A percentile compares a stretch with the other conserved stretches of the same genome.
These are phyloP conservation scores for Antigone vipio DNA, from an alignment of 2,113 vertebrate genomes.

Conservation along the genomic window DNA sequence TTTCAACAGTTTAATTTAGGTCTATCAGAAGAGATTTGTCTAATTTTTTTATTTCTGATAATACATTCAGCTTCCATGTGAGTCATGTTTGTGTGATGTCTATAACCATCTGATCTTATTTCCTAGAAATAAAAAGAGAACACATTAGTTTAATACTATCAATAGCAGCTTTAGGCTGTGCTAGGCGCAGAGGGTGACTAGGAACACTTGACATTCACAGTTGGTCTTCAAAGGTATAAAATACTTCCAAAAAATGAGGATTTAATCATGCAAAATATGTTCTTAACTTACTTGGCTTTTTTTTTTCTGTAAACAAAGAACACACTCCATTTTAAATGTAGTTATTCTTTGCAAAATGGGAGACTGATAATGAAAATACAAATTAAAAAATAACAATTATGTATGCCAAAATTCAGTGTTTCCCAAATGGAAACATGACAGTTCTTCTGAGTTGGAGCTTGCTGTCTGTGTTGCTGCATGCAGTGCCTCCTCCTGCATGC, in stretches of 20 bases:
- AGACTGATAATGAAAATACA: not conserved
- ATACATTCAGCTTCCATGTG: not conserved
- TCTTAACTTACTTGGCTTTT: not conserved
- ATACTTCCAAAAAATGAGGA: not conserved
- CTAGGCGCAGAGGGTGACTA: not conserved
- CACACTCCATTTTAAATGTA: not conserved
- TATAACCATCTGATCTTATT: slow-evolving; percentile 11
- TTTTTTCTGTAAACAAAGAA: not conserved
- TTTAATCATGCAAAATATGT: not conserved
- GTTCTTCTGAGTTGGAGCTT: not conserved
- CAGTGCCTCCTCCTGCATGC: not conserved
- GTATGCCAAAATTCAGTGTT: not conserved
- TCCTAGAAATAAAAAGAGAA: not conserved
- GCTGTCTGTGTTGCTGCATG: not conserved
- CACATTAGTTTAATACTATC: not conserved
- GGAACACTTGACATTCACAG: not conserved
- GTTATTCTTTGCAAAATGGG: not conserved
- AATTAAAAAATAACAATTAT: not conserved
- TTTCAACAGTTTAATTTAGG: not conserved
- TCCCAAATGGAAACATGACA: not conserved
- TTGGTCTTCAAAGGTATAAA: slow-evolving; percentile 1
- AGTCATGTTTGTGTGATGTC: not conserved
- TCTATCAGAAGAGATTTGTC: not conserved
- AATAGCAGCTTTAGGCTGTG: not conserved
- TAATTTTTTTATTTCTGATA: not conserved